Percentiles rank a stretch among this genome's conserved stretches.
Conservation (phyloP, 2,113 vertebrate species). For the Oryctolagus cuniculus region DNA sequence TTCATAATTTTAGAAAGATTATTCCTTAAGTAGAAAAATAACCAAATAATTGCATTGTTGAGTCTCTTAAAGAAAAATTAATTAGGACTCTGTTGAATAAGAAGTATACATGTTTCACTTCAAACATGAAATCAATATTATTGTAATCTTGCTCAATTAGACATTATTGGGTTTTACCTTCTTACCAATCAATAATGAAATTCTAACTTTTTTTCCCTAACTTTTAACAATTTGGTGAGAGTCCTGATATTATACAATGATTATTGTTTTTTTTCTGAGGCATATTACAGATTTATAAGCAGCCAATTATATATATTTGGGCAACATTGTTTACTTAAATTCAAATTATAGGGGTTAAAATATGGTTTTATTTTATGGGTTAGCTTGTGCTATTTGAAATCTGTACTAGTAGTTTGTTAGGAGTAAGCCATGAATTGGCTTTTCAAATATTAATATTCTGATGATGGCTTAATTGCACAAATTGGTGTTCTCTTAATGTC, state of each 20-base stretch:
- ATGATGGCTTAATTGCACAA: not conserved
- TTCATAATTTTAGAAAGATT: not conserved
- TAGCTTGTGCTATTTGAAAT: not conserved
- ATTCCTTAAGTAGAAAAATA: constrained; percentile 45
- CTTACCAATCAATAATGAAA: not conserved
- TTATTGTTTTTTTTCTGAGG: not conserved
- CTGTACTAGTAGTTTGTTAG: not conserved
- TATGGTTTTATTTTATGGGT: constrained; percentile 12
- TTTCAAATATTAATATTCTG: not conserved
- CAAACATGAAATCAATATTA: constrained; percentile 6
- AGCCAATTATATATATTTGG: constrained; percentile 28
- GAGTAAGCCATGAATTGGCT: not conserved
- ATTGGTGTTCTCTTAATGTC: not conserved
- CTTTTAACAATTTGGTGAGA: not conserved
- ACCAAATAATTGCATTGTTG: constrained; percentile 7
- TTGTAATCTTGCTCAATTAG: not conserved
- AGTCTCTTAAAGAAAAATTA: not conserved
- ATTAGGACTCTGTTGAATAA: not conserved
- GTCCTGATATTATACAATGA: not conserved
- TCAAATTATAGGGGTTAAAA: constrained; percentile 4
- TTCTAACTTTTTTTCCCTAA: not conserved
- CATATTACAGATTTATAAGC: not conserved
- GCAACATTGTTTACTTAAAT: not conserved
- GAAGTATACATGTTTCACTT: constrained; percentile 5
- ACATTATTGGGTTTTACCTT: not conserved